phyloP scores from a whole-genome alignment of 2,797 vertebrate species.

The Cryptoprocta ferox region DNA sequence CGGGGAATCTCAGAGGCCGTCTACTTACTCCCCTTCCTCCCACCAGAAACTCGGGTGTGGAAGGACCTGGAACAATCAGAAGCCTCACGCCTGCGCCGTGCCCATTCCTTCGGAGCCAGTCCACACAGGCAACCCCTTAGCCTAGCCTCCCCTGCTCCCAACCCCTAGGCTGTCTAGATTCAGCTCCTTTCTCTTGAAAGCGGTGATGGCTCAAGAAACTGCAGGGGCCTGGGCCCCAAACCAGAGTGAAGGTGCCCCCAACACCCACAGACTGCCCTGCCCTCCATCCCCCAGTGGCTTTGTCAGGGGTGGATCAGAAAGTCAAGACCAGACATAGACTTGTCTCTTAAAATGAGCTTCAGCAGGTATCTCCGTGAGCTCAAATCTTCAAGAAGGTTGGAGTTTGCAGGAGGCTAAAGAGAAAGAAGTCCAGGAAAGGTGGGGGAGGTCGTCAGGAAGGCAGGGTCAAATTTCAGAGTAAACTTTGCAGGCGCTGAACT shows the following conservation, averaged over 20 bases:
- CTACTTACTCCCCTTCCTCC: neutral
- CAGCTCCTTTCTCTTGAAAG: neutral
- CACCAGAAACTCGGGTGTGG: neutral
- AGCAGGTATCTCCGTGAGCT: neutral
- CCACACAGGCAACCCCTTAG: neutral
- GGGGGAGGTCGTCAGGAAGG: neutral
- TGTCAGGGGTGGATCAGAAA: neutral
- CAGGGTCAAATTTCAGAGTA: neutral
- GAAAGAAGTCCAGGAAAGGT: neutral
- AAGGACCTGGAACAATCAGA: neutral
- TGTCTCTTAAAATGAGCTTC: neutral
- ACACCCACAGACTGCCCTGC: neutral
- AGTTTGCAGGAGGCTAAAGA: neutral
- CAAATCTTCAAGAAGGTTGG: neutral
- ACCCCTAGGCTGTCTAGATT: neutral
- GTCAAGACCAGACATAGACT: neutral
- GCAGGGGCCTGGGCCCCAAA: neutral
- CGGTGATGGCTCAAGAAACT: neutral
- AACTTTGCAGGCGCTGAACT: slow-evolving; percentile 21
- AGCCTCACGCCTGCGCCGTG: neutral
- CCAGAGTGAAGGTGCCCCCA: neutral
- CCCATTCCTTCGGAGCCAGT: neutral
- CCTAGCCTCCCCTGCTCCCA: neutral
- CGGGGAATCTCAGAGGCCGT: neutral
- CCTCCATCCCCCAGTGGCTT: neutral